Base-by-base conservation (phyloP, 2,113 vertebrate genomes). In the Rhynchomys soricoides region DNA sequence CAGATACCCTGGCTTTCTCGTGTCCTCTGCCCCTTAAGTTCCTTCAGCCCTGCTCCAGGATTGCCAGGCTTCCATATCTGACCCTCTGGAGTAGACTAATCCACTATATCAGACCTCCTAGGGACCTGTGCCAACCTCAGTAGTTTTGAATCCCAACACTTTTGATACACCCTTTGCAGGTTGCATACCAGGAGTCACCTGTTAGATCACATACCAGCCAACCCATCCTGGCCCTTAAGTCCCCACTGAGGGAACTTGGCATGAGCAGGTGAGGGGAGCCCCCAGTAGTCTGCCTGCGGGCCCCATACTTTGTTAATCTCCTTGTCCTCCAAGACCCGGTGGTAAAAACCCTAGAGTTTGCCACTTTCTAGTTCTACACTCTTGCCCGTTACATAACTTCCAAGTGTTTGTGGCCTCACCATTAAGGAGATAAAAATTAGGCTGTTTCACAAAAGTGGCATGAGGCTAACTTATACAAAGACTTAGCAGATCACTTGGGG, bases 21-120 rank as follows among this genome's bases (percentile, higher is more conserved):
- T 0, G 1, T 87, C 70, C 88, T 73, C 59, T 2, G 1, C 45
- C 66, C 40, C 59, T 43, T 24, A 37, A 74, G n/a, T 59, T 48
- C 79, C n/a, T 85, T 45, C 43, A 73, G 66, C 34, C 7, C 45
- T 74, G 40, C 79, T 87, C 1, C 31, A 29, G 91, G 90, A 86
- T 59, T 93, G 70, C 64, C 70, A n/a, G n/a, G 57, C 88, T 93
- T 55, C 92, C 74, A 40, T 31, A 0, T 43, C 55, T 22, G 86
- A 86, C 71, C 93, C 73, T 87, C 75, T 66, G 12, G 45, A 34
- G 52, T 48, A 91, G 87, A 83, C 85, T 89, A 95, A 95, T 87
- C 92, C n/a, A 0, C 89, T 40, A n/a, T 48, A 91, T 90, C 88
- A 91, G 89, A 71, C 74, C 3, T 26, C n/a, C 48, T 31, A 52